Base-by-base conservation (phyloP, 2,888 invertebrate species). In the Lacanobia wlatinum region DNA sequence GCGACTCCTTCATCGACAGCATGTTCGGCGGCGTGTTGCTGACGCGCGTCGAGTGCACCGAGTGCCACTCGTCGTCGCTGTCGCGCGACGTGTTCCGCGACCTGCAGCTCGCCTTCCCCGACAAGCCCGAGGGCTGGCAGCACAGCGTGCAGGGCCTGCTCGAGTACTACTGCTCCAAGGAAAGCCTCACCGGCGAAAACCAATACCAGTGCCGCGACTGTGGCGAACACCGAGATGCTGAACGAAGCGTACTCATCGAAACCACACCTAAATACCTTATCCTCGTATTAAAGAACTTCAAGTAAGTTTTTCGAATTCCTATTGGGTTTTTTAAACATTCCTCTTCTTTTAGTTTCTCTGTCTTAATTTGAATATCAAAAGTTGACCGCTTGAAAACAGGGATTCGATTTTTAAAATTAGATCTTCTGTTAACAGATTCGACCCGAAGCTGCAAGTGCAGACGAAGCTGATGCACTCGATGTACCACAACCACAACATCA, bases 81-180 rank as follows among this genome's bases (percentile, higher is more conserved):
- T 97, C 97, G 38, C 97, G 97, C 0, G 98, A 98, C 90, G 97
- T 97, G 66, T 98, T 98, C 93, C 97, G 98, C 8, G 98, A 98
- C 85, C 94, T 99, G 18, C 98, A 98, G 84, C 94, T 98, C 1
- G 97, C 98, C 1, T 98, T 98, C 92, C 98, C 98, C 0, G 97
- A 97, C 43, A 96, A 92, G 63, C 89, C 92, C 0, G 92, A 91
- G 0, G 90, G 88, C 9, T 95, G 88, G 82, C 90, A 96, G 77
- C 97, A 97, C 84, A 97, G 97, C 48, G 97, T 98, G n/a, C 98
- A 98, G 90, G 97, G 97, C 82, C 96, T 98, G 1, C 95, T 98
- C 21, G 97, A 98, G 82, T 98, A 97, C 89, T 98, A 98, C 90
- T 97, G 98, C 83, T 97, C 97, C 28, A 97, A 98, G 1, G 98